These are phyloP conservation scores for Drosophila buzzatii DNA, from an alignment of 2,888 invertebrate species.

Conservation along the genomic window DNA sequence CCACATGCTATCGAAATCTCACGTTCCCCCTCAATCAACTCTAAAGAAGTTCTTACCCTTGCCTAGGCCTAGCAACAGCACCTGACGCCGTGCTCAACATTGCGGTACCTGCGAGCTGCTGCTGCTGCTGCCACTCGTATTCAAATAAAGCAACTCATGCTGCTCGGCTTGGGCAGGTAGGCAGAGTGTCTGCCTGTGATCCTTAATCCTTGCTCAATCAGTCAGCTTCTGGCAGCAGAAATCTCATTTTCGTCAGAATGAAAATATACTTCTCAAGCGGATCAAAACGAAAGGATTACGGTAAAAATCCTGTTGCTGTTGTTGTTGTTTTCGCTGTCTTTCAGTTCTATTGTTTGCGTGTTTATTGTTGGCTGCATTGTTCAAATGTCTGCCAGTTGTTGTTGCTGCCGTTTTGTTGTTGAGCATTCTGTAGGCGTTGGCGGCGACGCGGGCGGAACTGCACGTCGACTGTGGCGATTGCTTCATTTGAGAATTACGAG, in stretches of 20 bases:
- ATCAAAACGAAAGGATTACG: conserved; percentile 80
- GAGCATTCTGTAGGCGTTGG: conserved; percentile 61
- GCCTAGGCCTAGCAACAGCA: conserved; percentile 33
- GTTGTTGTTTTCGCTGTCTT: conserved; percentile 31
- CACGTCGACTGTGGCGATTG: conserved; percentile 61
- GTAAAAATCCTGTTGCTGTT: conserved; percentile 66
- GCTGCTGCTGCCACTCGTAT: conserved; percentile 47
- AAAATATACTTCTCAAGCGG: conserved; percentile 79
- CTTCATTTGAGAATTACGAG: conserved; percentile 73
- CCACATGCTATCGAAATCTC: conserved; percentile 49
- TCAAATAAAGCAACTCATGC: conserved; percentile 75
- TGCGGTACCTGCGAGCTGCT: conserved; percentile 48
- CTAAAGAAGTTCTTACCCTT: conserved; percentile 28
- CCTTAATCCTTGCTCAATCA: conserved; percentile 73
- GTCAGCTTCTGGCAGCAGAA: conserved; percentile 48
- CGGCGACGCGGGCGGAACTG: conserved; percentile 62
- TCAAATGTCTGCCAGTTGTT: conserved; percentile 32
- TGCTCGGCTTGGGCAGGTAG: conserved; percentile 50
- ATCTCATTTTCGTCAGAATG: conserved; percentile 77
- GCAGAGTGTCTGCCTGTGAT: conserved; percentile 9
- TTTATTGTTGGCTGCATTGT: conserved; percentile 58
- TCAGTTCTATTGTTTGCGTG: conserved; percentile 56
- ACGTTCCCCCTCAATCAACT: conserved; percentile 49
- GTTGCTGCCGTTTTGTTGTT: conserved; percentile 41
- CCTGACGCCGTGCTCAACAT: conserved; percentile 51